Conservation (phyloP, 2,888 invertebrate species). For the Ornithoptera priamus region DNA sequence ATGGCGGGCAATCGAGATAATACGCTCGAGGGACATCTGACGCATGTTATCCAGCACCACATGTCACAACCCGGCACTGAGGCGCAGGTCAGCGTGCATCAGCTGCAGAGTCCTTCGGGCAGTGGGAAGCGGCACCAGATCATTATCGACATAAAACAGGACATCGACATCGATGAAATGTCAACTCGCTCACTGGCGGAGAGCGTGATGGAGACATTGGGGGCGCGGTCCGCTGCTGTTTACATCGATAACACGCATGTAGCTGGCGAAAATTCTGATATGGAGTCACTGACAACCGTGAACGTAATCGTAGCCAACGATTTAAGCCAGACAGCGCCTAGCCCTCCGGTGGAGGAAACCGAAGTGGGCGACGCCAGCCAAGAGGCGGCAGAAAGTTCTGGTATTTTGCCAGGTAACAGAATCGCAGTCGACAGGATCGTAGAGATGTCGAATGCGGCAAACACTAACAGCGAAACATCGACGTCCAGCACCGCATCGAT, state of each 20-base stretch:
- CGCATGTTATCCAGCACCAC: constrained; percentile 71
- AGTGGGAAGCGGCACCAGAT: constrained; percentile 74
- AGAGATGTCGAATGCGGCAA: constrained; percentile 59
- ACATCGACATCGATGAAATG: constrained; percentile 72
- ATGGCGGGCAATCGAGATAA: constrained; percentile 67
- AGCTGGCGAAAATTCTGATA: constrained; percentile 57
- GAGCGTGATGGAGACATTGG: constrained; percentile 75
- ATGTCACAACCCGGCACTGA: constrained; percentile 65
- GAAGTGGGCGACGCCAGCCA: constrained; percentile 42
- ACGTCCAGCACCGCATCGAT: constrained; percentile 55
- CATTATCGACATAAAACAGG: constrained; percentile 76
- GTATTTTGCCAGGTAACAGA: constrained; percentile 54
- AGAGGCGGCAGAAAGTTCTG: constrained; percentile 49
- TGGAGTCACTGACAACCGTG: constrained; percentile 72
- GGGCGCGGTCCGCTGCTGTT: constrained; percentile 71
- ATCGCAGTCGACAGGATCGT: constrained; percentile 69
- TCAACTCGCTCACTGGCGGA: constrained; percentile 74
- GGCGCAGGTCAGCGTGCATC: constrained; percentile 74
- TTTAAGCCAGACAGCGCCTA: constrained; percentile 50
- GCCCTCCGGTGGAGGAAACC: constrained; percentile 52
- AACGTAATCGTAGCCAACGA: constrained; percentile 75
- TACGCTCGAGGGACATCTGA: constrained; percentile 62
- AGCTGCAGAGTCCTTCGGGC: constrained; percentile 64
- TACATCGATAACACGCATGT: constrained; percentile 71
- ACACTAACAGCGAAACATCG: constrained; percentile 42